Evolutionary conservation across 2,113 vertebrate species (phyloP).

Genomic region (Corythornis madagascariensis): DNA sequence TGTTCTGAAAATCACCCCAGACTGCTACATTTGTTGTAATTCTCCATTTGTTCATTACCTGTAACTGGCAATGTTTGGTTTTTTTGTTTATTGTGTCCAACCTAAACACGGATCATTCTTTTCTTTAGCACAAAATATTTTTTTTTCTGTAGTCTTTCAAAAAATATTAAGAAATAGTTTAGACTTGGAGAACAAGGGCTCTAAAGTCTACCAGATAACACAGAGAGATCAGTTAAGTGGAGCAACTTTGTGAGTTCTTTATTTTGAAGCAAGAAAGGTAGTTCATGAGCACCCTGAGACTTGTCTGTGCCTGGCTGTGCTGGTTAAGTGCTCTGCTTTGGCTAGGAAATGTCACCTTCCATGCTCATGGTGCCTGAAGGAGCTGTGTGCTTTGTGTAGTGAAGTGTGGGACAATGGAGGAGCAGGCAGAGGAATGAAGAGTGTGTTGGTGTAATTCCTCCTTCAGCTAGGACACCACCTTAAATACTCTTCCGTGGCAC

Average conservation of each 20-base stretch:
- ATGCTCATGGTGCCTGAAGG: not conserved
- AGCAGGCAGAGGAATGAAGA: not conserved
- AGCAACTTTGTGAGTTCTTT: not conserved
- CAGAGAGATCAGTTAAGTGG: not conserved
- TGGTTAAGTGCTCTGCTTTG: not conserved
- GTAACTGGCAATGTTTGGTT: accelerated
- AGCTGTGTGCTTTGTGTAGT: accelerated
- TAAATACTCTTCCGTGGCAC: accelerated
- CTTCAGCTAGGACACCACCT: not conserved
- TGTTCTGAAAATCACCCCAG: not conserved
- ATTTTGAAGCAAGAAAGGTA: not conserved
- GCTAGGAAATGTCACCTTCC: accelerated
- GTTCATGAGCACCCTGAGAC: not conserved
- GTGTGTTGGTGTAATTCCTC: not conserved
- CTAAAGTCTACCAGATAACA: not conserved
- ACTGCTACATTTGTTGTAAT: not conserved
- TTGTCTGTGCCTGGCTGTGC: not conserved
- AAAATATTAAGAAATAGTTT: not conserved
- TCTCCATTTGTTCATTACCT: not conserved
- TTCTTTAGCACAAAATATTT: not conserved
- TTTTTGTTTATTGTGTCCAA: not conserved
- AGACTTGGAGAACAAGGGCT: not conserved
- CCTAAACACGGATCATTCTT: not conserved
- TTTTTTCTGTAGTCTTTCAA: not conserved
- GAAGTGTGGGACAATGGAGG: not conserved